phyloP scores from a whole-genome alignment of 2,113 vertebrate genomes.

The Psittacus erithacus region DNA sequence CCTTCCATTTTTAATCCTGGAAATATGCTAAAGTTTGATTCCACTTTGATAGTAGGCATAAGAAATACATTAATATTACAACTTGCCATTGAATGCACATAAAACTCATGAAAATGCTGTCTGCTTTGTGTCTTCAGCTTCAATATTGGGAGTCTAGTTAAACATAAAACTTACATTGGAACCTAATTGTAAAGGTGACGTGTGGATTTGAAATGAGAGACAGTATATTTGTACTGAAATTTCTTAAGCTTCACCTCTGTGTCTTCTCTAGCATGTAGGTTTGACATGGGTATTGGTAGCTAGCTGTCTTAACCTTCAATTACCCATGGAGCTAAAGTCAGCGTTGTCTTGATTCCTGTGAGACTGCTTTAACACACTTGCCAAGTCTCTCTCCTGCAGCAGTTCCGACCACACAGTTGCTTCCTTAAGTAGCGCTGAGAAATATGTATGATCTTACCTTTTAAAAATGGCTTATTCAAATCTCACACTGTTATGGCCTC shows the following conservation, averaged over 20 bases:
- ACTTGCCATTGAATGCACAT: background rate
- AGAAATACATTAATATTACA: background rate
- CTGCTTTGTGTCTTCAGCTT: background rate
- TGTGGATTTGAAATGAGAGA: background rate
- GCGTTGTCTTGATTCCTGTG: background rate
- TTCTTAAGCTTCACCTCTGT: background rate
- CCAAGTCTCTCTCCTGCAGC: background rate
- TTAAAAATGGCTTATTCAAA: background rate
- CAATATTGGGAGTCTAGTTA: background rate
- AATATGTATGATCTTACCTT: background rate
- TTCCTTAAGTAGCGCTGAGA: constrained; percentile 19
- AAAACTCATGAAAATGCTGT: constrained; percentile 7
- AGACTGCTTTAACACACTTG: background rate
- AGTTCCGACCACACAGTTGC: background rate
- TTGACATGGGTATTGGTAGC: background rate
- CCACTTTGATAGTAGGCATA: background rate
- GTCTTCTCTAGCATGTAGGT: background rate
- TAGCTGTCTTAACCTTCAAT: background rate
- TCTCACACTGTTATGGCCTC: background rate
- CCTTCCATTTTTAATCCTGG: background rate
- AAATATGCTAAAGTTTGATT: background rate
- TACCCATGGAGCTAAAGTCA: background rate
- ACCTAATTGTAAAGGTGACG: background rate
- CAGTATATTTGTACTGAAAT: background rate
- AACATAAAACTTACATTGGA: background rate